Percentiles rank a stretch among this genome's conserved stretches.
These are phyloP conservation scores for Megaceryle torquata DNA, from an alignment of 2,113 vertebrate genomes.

Conservation along the genomic window DNA sequence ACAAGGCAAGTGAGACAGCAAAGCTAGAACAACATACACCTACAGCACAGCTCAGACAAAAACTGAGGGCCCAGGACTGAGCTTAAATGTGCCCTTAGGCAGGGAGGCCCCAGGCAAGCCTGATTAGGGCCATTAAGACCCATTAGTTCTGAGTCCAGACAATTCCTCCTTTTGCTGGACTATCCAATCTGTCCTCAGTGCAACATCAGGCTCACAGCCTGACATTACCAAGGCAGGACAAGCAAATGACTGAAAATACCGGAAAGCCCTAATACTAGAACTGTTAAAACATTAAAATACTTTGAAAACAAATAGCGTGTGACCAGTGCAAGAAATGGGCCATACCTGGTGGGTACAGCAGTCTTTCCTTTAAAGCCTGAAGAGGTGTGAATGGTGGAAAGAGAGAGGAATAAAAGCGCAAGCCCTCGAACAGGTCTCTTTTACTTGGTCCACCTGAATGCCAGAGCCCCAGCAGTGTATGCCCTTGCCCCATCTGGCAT, in stretches of 20 bases:
- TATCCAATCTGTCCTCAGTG: not conserved
- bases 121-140: not conserved
- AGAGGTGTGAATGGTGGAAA: not conserved
- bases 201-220: fast-evolving
- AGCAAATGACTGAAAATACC: not conserved
- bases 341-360: not conserved
- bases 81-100: not conserved
- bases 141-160: not conserved
- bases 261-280: not conserved
- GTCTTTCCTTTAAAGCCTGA: not conserved
- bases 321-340: not conserved
- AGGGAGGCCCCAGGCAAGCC: not conserved
- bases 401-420: not conserved
- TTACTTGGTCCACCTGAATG: not conserved
- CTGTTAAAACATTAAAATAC: not conserved
- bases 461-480: not conserved
- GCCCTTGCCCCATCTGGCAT: not conserved
- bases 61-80: not conserved
- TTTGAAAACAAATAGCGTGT: not conserved
- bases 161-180: not conserved
- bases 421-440: not conserved
- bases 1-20: not conserved
- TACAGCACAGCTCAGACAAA: not conserved
- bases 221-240: not conserved
- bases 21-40: not conserved